These are phyloP conservation scores for Heterocephalus glaber DNA, from an alignment of 2,113 vertebrate species.

Conservation along the genomic window DNA sequence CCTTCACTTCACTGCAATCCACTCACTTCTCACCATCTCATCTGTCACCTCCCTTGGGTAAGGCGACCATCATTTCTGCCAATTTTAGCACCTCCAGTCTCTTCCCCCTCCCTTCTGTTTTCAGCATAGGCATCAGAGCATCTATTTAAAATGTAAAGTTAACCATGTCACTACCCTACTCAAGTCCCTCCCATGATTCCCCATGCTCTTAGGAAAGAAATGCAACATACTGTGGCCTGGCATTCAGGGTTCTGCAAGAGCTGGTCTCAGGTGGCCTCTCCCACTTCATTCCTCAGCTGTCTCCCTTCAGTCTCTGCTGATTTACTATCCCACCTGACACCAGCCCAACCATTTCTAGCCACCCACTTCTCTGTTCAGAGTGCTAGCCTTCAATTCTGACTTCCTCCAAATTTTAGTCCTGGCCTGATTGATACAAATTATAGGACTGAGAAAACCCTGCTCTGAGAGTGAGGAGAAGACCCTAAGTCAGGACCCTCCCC, in stretches of 20 bases:
- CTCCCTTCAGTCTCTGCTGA: not conserved
- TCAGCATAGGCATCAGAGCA: slow-evolving; percentile 64
- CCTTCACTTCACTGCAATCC: slow-evolving; percentile 56
- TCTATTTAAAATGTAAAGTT: slow-evolving; percentile 74
- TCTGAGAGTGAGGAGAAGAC: not conserved
- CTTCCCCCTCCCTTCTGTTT: slow-evolving; percentile 67
- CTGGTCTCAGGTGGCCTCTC: slow-evolving; percentile 14
- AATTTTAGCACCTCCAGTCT: slow-evolving; percentile 73
- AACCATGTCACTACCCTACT: slow-evolving; percentile 71
- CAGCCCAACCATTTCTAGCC: not conserved
- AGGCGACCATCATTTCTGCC: slow-evolving; percentile 64
- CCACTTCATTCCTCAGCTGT: not conserved
- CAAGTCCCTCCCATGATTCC: slow-evolving; percentile 34
- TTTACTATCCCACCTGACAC: not conserved
- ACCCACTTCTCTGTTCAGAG: slow-evolving; percentile 29
- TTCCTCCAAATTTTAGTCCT: slow-evolving; percentile 45
- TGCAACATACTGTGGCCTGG: not conserved
- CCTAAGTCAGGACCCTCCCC: not conserved
- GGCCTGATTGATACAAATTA: not conserved
- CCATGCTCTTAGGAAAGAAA: slow-evolving; percentile 21
- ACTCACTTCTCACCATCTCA: slow-evolving; percentile 67
- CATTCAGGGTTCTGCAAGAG: slow-evolving; percentile 23
- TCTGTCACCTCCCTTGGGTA: slow-evolving; percentile 65
- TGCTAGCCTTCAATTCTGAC: slow-evolving; percentile 35
- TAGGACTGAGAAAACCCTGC: not conserved